Percentiles rank a stretch among this genome's conserved stretches.
These are phyloP conservation scores for Molothrus ater DNA, from an alignment of 2,797 vertebrate species.

Conservation along the genomic window DNA sequence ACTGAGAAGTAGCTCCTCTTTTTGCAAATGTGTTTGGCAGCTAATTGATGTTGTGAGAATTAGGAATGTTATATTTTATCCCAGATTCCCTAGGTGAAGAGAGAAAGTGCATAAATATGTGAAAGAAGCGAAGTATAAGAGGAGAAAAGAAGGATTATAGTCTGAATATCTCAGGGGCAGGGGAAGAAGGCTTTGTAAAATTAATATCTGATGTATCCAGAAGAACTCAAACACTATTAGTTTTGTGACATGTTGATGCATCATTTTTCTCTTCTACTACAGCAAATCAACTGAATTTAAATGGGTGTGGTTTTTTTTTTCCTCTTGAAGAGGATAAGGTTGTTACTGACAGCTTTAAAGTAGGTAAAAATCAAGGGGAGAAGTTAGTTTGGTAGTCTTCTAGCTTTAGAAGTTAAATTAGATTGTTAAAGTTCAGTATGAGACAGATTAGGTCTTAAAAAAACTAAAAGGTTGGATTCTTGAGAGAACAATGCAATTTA, in stretches of 20 bases:
- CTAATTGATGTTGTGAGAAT: not conserved
- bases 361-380: not conserved
- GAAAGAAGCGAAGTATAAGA: not conserved
- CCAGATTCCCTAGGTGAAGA: not conserved
- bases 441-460: not conserved
- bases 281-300: not conserved
- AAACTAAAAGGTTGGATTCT: not conserved
- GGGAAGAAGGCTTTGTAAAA: not conserved
- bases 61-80: not conserved
- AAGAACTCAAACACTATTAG: not conserved
- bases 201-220: not conserved
- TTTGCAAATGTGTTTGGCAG: not conserved
- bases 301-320: not conserved
- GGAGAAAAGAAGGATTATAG: not conserved
- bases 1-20: not conserved
- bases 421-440: not conserved
- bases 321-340: not conserved
- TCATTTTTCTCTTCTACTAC: not conserved
- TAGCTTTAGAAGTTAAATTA: not conserved
- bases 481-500: not conserved
- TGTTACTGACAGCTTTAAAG: not conserved
- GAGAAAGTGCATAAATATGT: not conserved
- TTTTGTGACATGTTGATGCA: not conserved
- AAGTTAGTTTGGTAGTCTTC: not conserved
- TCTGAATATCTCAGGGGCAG: not conserved